Evolutionary conservation across 2,113 vertebrate genomes (phyloP).

Genomic region (Columba janthina): DNA sequence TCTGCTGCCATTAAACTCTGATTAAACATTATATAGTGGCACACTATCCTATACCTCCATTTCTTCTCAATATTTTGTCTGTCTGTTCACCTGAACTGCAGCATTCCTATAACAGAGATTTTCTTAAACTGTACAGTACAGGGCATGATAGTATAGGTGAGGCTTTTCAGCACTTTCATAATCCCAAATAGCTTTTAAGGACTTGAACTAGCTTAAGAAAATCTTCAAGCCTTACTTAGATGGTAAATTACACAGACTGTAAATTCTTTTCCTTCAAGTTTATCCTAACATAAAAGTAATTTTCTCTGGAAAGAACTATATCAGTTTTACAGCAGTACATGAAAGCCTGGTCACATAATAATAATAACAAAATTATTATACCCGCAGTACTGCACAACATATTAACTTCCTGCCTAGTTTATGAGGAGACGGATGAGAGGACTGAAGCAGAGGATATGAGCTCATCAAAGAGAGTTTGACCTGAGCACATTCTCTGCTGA

Average conservation of each 20-base stretch:
- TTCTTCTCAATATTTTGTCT: not conserved
- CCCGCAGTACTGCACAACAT: not conserved
- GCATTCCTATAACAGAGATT: not conserved
- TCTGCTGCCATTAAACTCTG: too few relatives aligned
- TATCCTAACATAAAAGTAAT: not conserved
- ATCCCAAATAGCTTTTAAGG: not conserved
- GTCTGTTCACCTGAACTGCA: not conserved
- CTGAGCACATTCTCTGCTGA: not conserved
- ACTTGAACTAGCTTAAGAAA: not conserved
- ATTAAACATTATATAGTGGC: not conserved
- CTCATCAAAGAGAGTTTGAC: not conserved
- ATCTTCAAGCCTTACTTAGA: not conserved
- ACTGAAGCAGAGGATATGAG: not conserved
- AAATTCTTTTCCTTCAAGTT: not conserved
- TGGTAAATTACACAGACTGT: not conserved
- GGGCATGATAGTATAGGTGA: not conserved
- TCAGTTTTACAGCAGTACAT: not conserved
- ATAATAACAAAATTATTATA: not conserved
- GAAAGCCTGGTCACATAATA: not conserved
- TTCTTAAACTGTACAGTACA: not conserved
- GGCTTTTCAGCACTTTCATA: not conserved
- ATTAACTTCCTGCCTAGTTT: not conserved
- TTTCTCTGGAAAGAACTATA: not conserved
- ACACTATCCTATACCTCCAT: not conserved
- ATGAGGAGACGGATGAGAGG: not conserved